Percentiles rank a stretch among this genome's conserved stretches.
phyloP scores from a whole-genome alignment of 2,113 vertebrate genomes.

The Paratilapia polleni region DNA sequence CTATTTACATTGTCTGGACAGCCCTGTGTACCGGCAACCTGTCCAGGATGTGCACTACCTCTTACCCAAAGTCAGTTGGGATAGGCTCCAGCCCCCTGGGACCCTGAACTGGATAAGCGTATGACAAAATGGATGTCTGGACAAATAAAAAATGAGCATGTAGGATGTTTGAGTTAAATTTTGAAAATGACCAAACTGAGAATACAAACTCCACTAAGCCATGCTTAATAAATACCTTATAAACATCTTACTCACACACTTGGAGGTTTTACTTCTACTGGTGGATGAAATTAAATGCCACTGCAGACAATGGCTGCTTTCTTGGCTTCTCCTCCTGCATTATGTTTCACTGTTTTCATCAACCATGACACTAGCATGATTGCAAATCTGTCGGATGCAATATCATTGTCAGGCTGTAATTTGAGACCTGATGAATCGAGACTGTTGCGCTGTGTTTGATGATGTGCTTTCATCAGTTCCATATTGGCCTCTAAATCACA shows the following conservation, averaged over 20 bases:
- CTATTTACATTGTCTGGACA: neutral
- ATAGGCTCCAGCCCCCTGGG: neutral
- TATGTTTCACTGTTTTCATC: conserved; percentile 48
- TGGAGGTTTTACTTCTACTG: neutral
- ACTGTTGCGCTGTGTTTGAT: conserved; percentile 14
- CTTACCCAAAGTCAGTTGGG: neutral
- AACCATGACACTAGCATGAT: conserved; percentile 40
- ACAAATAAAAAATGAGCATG: neutral
- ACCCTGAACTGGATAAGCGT: neutral
- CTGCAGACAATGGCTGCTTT: neutral
- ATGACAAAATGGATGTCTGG: neutral
- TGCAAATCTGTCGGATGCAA: conserved; percentile 36
- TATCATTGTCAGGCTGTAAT: conserved; percentile 40
- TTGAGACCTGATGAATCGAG: conserved; percentile 32
- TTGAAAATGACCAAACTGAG: neutral
- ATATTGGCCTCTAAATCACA: conserved; percentile 24
- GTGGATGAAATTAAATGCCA: conserved; percentile 34
- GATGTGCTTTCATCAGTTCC: conserved; percentile 34
- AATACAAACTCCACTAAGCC: neutral
- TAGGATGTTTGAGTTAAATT: neutral
- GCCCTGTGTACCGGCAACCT: neutral
- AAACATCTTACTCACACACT: conserved; percentile 1
- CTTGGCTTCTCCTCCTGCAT: conserved; percentile 20
- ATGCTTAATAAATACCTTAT: neutral
- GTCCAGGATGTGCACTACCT: neutral